Evolutionary conservation across 35 echinoderm and acorn worm species (phyloP).

Genomic region (Diadema setosum): DNA sequence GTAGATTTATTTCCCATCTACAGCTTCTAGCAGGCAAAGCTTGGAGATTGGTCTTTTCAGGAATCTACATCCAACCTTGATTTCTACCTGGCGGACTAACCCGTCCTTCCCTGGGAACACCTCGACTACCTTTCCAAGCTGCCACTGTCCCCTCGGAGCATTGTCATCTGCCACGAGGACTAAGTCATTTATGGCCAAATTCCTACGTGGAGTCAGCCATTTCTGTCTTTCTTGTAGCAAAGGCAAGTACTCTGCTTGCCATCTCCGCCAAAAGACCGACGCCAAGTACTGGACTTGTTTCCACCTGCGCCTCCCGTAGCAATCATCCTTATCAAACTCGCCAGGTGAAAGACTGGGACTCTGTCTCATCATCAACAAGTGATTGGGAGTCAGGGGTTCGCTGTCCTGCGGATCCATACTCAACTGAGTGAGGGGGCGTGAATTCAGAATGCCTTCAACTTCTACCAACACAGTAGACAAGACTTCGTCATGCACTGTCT

Average conservation of each 20-base stretch:
- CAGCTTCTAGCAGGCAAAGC: slow-evolving; percentile 8
- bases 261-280: slow-evolving; percentile 60
- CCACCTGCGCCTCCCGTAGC: slow-evolving; percentile 49
- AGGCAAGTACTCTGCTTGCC: slow-evolving; percentile 43
- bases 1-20: too few relatives aligned
- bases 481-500: slow-evolving; percentile 21
- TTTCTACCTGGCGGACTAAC: neutral
- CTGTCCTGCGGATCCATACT: slow-evolving; percentile 38
- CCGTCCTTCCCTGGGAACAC: neutral
- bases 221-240: slow-evolving; percentile 47
- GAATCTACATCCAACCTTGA: neutral
- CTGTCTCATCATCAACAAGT: slow-evolving; percentile 24
- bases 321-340: slow-evolving; percentile 31
- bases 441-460: slow-evolving; percentile 48
- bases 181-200: slow-evolving; percentile 26
- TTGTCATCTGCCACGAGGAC: slow-evolving; percentile 39
- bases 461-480: slow-evolving; percentile 46
- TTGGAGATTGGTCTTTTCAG: neutral
- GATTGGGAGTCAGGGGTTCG: slow-evolving; percentile 57
- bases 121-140: neutral
- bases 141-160: slow-evolving; percentile 10
- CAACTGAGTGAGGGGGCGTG: slow-evolving; percentile 37
- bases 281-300: slow-evolving; percentile 71
- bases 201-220: slow-evolving; percentile 22
- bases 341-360: slow-evolving; percentile 17